Conservation (phyloP, 2,797 vertebrate species). For the Notolepis coatsorum region DNA sequence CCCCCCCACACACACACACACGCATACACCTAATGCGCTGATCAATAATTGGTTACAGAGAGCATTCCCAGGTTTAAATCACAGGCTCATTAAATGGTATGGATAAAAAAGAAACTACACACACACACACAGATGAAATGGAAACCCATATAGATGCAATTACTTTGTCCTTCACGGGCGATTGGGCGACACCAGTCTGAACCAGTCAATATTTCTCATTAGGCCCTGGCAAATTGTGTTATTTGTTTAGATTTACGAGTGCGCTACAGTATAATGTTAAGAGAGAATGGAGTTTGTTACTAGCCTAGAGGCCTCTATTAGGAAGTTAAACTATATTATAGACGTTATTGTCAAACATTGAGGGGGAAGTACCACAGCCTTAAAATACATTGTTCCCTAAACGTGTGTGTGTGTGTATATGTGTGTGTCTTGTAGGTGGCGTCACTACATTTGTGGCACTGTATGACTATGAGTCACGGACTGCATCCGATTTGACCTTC, state of each 20-base stretch:
- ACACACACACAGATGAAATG: slow-evolving; percentile 18
- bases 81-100: slow-evolving; percentile 45
- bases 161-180: slow-evolving; percentile 47
- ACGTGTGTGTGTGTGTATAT: background rate
- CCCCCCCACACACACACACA: slow-evolving; percentile 12
- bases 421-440: slow-evolving; percentile 80
- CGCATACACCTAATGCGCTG: slow-evolving; percentile 49
- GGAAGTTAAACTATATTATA: background rate
- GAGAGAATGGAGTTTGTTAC: slow-evolving; percentile 7
- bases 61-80: slow-evolving; percentile 35
- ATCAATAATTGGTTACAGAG: slow-evolving; percentile 44
- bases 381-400: slow-evolving; percentile 28
- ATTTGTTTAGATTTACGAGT: slow-evolving; percentile 5
- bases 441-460: slow-evolving; percentile 98
- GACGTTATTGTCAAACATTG: background rate
- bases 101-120: slow-evolving; percentile 2
- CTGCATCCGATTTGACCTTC: slow-evolving; percentile 94
- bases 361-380: slow-evolving; percentile 19
- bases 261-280: background rate
- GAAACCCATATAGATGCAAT: slow-evolving; percentile 12
- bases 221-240: slow-evolving; percentile 27
- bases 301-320: slow-evolving; percentile 13
- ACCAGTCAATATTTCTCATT: slow-evolving; percentile 55
- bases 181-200: slow-evolving; percentile 14
- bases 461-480: slow-evolving; percentile 97